Evolutionary conservation across 2,113 vertebrate species (phyloP), one percentile per base, ranked within the genome.

Genomic region (Gadus macrocephalus): DNA sequence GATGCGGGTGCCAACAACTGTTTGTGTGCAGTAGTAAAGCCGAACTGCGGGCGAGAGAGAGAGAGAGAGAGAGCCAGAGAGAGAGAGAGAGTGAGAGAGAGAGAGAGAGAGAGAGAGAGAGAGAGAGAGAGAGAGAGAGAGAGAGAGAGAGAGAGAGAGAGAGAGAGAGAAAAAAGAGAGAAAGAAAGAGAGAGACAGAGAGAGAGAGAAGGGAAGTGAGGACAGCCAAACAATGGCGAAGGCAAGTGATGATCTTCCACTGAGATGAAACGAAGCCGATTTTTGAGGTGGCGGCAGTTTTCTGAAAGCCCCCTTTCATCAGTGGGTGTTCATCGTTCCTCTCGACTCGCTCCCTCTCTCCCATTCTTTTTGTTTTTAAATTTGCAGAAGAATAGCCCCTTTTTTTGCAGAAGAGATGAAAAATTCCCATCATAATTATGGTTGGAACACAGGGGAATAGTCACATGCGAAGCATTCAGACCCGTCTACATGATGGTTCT

Each of bases 391-490:
- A 86, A 86, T 82, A 78, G 81, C 78, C 75, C 63, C 78, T 76
- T 87, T 85, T 49, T 49, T 16, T 27, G n/a, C 61, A 53, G 65
- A 70, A 67, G 56, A 72, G 64, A 49, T 80, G n/a, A 70, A 83
- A 69, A 81, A 86, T 81, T 74, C 72, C 70, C 71, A 79, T 83
- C 56, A 75, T 83, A 82, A 90, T 88, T 82, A 85, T 9, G 15
- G 19, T 68, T 53, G 66, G 67, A 68, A 67, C 70, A 70, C 66
- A 31, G 53, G 81, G 85, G 83, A 83, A 78, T 81, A 55, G 53
- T 77, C 49, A 73, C 5, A 5, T 42, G 35, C 70, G 76, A 74
- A 86, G 79, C 56, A 31, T 62, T 84, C 58, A 73, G 62, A 73
- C 73, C 73, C 76, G 28, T 87, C 80, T 78, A 71, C 79, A 66